Conservation (phyloP, 1,140 invertebrate species). For the Heterodera carotae region DNA sequence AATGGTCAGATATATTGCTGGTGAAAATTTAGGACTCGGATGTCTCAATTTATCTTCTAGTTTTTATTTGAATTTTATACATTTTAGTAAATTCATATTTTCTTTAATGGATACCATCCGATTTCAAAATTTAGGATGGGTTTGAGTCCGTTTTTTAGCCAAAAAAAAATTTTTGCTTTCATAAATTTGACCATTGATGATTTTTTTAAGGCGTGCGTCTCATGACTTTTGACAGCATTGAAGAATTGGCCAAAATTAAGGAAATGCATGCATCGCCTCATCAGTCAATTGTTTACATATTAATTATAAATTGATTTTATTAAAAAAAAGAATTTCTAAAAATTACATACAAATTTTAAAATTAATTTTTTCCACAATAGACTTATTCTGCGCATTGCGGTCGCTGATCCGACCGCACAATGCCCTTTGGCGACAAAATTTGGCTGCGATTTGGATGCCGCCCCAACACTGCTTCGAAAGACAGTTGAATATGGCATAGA, state of each 20-base stretch:
- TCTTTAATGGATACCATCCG: neutral
- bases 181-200: neutral
- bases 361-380: conserved; percentile 58
- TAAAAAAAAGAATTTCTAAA: neutral
- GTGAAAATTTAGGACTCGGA: too few species aligned
- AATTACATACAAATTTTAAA: neutral
- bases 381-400: conserved; percentile 86
- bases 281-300: conserved; percentile 66
- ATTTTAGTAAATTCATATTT: neutral
- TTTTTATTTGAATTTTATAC: neutral
- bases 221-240: conserved; percentile 95
- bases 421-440: conserved; percentile 93
- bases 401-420: conserved; percentile 81
- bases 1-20: neutral
- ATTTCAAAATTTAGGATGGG: too few species aligned
- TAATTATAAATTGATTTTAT: neutral
- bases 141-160: too few species aligned
- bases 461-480: conserved; percentile 76
- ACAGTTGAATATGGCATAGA: conserved; percentile 76
- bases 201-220: conserved; percentile 71
- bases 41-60: neutral
- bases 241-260: conserved; percentile 88
- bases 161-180: too few species aligned
- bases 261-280: conserved; percentile 79
- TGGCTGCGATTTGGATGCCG: conserved; percentile 77